Evolutionary conservation across 2,888 invertebrate species (phyloP).

Genomic region (Brachypterus glaber): DNA sequence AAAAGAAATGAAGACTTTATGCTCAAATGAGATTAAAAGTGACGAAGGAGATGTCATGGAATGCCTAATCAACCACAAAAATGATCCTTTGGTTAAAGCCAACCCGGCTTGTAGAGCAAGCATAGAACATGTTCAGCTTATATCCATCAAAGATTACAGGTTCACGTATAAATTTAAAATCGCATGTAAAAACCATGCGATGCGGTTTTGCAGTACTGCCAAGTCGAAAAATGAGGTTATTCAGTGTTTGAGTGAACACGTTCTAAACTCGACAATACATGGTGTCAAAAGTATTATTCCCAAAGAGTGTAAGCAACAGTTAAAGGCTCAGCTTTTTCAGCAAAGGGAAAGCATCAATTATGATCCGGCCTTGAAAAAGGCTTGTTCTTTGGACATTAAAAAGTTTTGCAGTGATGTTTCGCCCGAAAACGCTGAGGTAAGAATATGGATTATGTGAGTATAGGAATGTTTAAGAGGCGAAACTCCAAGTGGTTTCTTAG

Average conservation of each 20-base stretch:
- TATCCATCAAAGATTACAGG: conserved; percentile 84
- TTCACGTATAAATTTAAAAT: conserved; percentile 93
- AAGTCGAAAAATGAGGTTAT: conserved; percentile 74
- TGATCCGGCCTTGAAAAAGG: conserved; percentile 73
- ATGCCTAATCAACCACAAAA: conserved; percentile 87
- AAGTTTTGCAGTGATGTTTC: conserved; percentile 59
- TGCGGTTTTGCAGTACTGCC: conserved; percentile 56
- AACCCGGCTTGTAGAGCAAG: conserved; percentile 82
- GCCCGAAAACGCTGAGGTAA: conserved; percentile 54
- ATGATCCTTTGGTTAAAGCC: conserved; percentile 68
- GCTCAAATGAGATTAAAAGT: conserved; percentile 57
- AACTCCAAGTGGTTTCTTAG: background rate
- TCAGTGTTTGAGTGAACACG: conserved; percentile 78
- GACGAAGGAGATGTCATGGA: conserved; percentile 89
- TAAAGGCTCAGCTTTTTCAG: conserved; percentile 84
- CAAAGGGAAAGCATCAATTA: conserved; percentile 81
- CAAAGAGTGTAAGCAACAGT: conserved; percentile 83
- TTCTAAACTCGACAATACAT: conserved; percentile 78
- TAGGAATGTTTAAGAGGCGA: conserved; percentile 59
- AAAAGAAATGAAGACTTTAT: conserved; percentile 67
- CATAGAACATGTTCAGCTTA: conserved; percentile 94
- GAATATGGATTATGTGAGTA: conserved; percentile 46
- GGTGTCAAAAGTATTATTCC: conserved; percentile 69
- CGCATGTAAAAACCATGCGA: conserved; percentile 77
- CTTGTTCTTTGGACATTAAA: conserved; percentile 72